Evolutionary conservation across 2,113 vertebrate genomes (phyloP).

Genomic region (Embiotoca jacksoni): DNA sequence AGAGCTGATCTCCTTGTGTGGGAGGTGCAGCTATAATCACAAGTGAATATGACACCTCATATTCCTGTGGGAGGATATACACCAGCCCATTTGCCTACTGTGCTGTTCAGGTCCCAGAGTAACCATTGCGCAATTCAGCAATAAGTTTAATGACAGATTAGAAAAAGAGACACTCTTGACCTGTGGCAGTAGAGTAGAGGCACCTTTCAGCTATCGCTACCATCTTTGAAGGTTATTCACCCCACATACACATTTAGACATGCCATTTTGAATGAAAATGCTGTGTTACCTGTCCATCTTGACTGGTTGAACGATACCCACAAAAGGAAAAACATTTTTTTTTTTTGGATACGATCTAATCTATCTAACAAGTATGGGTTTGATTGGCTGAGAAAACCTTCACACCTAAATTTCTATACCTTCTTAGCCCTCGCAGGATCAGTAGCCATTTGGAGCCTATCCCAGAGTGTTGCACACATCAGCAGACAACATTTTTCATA

Average conservation of each 20-base stretch:
- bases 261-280: not conserved
- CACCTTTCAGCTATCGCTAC: not conserved
- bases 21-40: slow-evolving; percentile 22
- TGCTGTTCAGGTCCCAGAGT: slow-evolving; percentile 10
- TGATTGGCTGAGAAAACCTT: no score
- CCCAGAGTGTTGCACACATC: not conserved
- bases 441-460: not conserved
- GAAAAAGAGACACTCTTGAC: not conserved
- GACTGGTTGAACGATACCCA: not conserved
- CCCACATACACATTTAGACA: not conserved
- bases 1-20: not conserved
- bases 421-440: no score
- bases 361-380: no score
- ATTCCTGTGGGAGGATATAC: slow-evolving; percentile 17
- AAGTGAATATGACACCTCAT: slow-evolving; percentile 16
- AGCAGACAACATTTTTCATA: slow-evolving; percentile 11
- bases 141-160: not conserved
- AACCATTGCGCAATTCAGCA: slow-evolving; percentile 4
- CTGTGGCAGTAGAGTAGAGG: not conserved
- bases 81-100: slow-evolving; percentile 10
- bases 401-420: no score
- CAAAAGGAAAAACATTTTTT: not conserved
- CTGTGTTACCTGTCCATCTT: not conserved
- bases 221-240: not conserved
- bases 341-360: no score